These are phyloP conservation scores for Peromyscus maniculatus DNA, from an alignment of 2,113 vertebrate genomes.

Conservation along the genomic window DNA sequence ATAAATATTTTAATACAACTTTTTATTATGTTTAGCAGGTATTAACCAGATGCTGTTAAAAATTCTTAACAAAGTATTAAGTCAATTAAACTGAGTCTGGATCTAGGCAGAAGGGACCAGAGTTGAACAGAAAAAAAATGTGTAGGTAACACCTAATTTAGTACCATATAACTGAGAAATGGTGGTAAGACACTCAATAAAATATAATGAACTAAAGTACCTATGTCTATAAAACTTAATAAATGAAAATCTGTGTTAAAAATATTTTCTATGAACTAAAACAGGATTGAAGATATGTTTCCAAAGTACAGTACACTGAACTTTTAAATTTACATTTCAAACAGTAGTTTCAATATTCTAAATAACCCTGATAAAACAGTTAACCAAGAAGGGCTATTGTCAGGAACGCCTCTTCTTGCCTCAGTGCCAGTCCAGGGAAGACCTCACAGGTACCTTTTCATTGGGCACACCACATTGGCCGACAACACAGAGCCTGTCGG, in stretches of 20 bases:
- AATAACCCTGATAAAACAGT: not conserved
- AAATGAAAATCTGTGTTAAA: not conserved
- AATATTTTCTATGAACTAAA: constrained; percentile 51
- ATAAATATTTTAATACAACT: not conserved
- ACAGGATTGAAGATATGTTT: not conserved
- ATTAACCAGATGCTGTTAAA: not conserved
- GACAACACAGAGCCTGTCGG: not conserved
- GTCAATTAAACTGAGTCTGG: not conserved
- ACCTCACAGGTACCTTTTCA: fast-evolving
- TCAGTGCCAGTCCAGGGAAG: not conserved
- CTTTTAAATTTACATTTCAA: not conserved
- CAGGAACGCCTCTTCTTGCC: not conserved
- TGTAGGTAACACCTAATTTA: not conserved
- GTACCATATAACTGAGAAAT: constrained; percentile 9
- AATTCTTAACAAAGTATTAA: not conserved
- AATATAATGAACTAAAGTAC: not conserved
- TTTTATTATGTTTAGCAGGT: not conserved
- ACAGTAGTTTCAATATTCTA: constrained; percentile 44
- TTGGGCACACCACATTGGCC: fast-evolving
- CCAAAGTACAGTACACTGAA: not conserved
- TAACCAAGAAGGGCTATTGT: not conserved
- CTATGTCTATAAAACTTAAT: not conserved
- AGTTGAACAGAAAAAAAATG: constrained; percentile 6
- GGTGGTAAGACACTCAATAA: not conserved
- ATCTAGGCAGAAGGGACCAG: not conserved